phyloP scores from a whole-genome alignment of 1,140 invertebrate species.

The Diabrotica virgifera region DNA sequence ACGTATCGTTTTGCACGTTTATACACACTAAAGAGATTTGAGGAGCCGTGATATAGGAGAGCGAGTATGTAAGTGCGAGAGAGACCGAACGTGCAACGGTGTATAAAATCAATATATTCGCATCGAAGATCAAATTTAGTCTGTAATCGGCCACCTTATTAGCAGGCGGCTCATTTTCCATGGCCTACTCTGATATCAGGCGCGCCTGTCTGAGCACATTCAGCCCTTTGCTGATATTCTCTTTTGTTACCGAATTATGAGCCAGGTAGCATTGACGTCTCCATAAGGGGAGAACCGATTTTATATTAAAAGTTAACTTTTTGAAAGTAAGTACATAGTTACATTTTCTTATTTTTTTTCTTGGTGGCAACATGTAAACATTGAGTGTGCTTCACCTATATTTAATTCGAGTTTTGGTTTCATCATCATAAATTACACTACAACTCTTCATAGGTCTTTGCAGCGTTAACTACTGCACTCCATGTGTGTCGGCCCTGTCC shows the following conservation, averaged over 20 bases:
- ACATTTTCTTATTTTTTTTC: too few species aligned
- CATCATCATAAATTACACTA: too few species aligned
- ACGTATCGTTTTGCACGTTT: too few species aligned
- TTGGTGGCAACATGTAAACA: too few species aligned
- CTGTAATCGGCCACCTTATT: constrained; percentile 42
- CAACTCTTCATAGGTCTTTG: too few species aligned
- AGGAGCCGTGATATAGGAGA: background rate
- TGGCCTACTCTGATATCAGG: constrained; percentile 35
- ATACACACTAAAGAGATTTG: background rate
- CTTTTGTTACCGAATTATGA: constrained; percentile 39
- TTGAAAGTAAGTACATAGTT: too few species aligned
- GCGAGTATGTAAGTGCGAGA: background rate
- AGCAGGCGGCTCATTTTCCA: constrained; percentile 37
- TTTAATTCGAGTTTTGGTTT: too few species aligned
- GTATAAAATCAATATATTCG: constrained; percentile 37
- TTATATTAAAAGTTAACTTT: too few species aligned
- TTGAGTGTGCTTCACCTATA: too few species aligned
- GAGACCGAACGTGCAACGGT: constrained; percentile 22
- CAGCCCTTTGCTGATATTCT: constrained; percentile 28
- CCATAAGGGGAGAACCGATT: too few species aligned
- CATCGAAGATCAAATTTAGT: constrained; percentile 38
- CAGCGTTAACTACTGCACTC: too few species aligned
- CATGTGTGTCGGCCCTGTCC: too few species aligned
- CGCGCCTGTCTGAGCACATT: constrained; percentile 39
- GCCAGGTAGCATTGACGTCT: background rate